Base-by-base conservation (phyloP, 1,140 invertebrate genomes). In the Sesamia nonagrioides region DNA sequence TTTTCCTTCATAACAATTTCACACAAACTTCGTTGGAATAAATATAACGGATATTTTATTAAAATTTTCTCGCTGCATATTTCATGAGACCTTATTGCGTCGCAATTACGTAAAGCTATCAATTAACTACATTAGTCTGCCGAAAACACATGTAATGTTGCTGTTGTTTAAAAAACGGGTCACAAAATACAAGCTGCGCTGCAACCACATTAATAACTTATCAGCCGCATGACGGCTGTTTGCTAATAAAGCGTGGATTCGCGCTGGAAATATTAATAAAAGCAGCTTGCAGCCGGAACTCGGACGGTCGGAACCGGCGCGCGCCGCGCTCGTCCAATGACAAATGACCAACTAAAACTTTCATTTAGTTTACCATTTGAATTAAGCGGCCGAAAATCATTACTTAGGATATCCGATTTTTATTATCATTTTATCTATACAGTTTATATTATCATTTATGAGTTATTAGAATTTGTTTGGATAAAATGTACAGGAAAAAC, bases 171-270 rank as follows among this genome's bases (percentile, higher is more conserved):
- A 93, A 92, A 92, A 91, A 86, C 86, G 84, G 88, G 88, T 88
- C 85, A 86, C 88, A 86, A 86, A 87, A 88, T 85, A 88, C 91
- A 92, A 88, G 89, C 91, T 92, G 91, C 77, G 88, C 87, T 73
- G 83, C 85, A 85, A 92, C 93, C 93, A 88, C 93, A 93, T 94
- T 93, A 93, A 94, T 94, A 94, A 94, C 93, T 94, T 94, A 94
- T 94, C 92, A 93, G 91, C 88, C 92, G 81, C 87, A 92, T 93
- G 93, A 94, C 93, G 91, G 88, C 88, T 93, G 93, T 93, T 93
- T 91, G 91, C 92, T 93, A 94, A 94, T 94, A 93, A 93, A 93
- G 91, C 92, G 90, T 84, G 86, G 91, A 93, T 91, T 92, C 90
- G 86, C 86, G 85, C 86, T 92, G 92, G 91, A 93, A 93, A 94